Base-by-base conservation (phyloP, 2,888 invertebrate species). In the Acanthosepion pharaonis region DNA sequence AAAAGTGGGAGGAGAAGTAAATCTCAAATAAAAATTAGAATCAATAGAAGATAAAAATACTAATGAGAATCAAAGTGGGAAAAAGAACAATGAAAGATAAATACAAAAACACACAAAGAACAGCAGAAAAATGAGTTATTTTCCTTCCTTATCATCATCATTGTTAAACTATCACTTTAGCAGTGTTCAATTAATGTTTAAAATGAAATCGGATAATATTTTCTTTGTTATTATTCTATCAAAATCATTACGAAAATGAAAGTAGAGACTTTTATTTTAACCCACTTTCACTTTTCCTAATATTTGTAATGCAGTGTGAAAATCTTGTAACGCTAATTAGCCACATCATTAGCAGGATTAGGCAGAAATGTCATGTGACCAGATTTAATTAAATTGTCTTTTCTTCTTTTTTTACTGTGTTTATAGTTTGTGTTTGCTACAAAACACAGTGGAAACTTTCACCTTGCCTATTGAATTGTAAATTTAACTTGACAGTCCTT, bases 251-350 rank as follows among this genome's bases (percentile, higher is more conserved):
- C 0, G 78, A 78, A 78, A 78, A n/a, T 78, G 78, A 78, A 78
- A 78, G 78, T 78, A 15, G n/a, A 8, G 23, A 59, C 15, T 78
- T n/a, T 78, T 78, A 78, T 15, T 33, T 15, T 33, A 78, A 78
- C 78, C n/a, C n/a, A n/a, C 78, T n/a, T 78, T 78, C 78, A 78
- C n/a, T 78, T 78, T 78, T 33, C n/a, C n/a, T 15, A 78, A 78
- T 78, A n/a, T 78, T 78, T 78, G 78, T 78, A 78, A 78, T 78
- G n/a, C n/a, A 78, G n/a, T 78, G 78, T 78, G n/a, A 78, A 78
- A 78, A 78, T 78, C n/a, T 78, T 78, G 78, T 78, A 33, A n/a
- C 78, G n/a, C 78, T 33, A 78, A 78, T 78, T 78, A 78, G 78
- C 78, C 78, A 78, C 78, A 78, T 78, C 78, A 78, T 78, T 78